Conservation (phyloP, 2,113 vertebrate genomes). For the Bubalus kerabau region DNA sequence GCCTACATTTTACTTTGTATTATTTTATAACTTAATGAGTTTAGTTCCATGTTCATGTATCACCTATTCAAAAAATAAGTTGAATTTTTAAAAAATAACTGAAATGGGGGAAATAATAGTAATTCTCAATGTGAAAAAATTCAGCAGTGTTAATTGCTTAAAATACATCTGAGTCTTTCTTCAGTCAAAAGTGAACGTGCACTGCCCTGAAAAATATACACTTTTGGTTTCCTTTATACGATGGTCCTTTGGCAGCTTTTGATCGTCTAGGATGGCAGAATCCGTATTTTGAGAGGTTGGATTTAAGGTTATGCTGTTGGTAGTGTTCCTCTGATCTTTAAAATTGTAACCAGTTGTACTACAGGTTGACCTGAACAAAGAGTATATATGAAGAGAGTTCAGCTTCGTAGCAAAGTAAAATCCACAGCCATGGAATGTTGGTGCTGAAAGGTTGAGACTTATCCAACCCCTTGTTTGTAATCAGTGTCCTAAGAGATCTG, state of each 20-base stretch:
- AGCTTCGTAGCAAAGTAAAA: neutral
- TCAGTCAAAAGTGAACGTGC: neutral
- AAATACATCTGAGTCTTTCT: neutral
- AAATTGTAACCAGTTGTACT: neutral
- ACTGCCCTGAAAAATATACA: neutral
- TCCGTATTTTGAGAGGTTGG: neutral
- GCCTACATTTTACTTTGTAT: neutral
- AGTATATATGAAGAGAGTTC: neutral
- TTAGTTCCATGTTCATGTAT: neutral
- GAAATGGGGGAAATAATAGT: neutral
- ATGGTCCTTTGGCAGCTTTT: neutral
- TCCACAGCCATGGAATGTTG: accelerated
- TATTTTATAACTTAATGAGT: neutral
- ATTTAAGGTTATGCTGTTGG: neutral
- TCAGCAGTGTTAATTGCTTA: neutral
- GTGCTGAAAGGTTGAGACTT: neutral
- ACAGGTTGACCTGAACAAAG: neutral
- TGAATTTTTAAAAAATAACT: neutral
- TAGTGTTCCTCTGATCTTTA: neutral
- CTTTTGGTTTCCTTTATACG: neutral
- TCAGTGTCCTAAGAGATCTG: neutral
- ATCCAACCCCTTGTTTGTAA: neutral
- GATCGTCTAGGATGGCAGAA: neutral
- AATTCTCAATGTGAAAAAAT: neutral
- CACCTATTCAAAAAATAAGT: neutral